Evolutionary conservation across 1,140 invertebrate species (phyloP), one percentile per base, ranked within the genome.

Genomic region (Monomorium pharaonis): DNA sequence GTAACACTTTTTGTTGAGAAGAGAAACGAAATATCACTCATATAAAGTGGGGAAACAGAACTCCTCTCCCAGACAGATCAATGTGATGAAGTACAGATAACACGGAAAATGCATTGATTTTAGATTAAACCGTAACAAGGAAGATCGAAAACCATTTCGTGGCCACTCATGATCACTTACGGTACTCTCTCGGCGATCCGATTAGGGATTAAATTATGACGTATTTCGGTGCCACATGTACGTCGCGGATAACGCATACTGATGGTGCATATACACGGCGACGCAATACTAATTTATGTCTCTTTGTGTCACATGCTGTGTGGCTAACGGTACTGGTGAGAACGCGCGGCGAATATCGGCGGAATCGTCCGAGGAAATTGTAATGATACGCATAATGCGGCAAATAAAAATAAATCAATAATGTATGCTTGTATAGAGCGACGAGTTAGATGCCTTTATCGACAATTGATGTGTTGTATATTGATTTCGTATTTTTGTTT

Each of bases 131-230:
- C 63, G 58, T 44, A 18, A 69, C 67, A 70, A 88, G 88, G 76
- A 72, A 51, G 67, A 88, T 89, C 58, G 87, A 85, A 85, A 89
- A 75, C 74, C 86, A 80, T 88, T 89, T 75, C 86, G 87, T 54
- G 56, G 77, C 65, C 74, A 67, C 63, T 88, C 72, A 60, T 51
- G 81, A 75, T 72, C 77, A 88, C 88, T 89, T 88, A 88, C 33
- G 86, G 74, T 49, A 27, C 83, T 77, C 80, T 88, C 80, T 85
- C 80, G 84, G 42, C 63, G 54, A 89, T 85, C 88, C 88, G 88
- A 89, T 89, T 89, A 89, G 72, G 44, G 88, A 76, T 88, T 89
- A 89, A 89, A 89, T 88, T 89, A 89, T 89, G 88, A 89, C 87
- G 65, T 88, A 88, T 89, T 88, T 81, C 75, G 47, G 54, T 58